Evolutionary conservation across 2,797 vertebrate species (phyloP), one percentile per base, ranked within the genome.

Genomic region (Sebastes diploproa): DNA sequence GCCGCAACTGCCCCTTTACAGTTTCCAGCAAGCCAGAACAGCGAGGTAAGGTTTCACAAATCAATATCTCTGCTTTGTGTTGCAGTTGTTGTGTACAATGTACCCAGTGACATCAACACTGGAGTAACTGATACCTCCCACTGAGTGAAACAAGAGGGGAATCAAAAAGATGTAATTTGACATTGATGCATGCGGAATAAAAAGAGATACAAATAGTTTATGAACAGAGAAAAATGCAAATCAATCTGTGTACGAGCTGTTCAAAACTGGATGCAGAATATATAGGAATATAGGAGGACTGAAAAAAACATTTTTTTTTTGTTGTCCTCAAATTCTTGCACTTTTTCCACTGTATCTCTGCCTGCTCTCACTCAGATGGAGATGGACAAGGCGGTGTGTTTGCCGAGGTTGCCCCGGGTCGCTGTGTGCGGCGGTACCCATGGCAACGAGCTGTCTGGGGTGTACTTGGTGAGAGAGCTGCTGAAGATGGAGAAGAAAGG

Each of bases 361-460:
- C n/a, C 61, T 65, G 18, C 62, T 34, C 29, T 66, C 76, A 78
- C 88, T 72, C 74, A 81, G 87, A 93, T 90, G 87, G 92, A 95
- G 64, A 80, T 62, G 20, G 86, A 89, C 55, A 65, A 91, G 66
- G 71, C 63, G 68, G 86, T 92, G 81, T 54, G 27, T 77, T 74
- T 92, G 66, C 92, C 94, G 2, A 85, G 92, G 70, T 59, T 98
- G 90, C 82, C 78, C 78, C 93, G 91, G 1, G 94, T 97, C 4
- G 96, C 96, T 0, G 92, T 98, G 78, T 95, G 95, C 0, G 97
- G 96, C 0, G 97, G 97, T 54, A 97, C 96, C 59, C 97, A 98
- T 11, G 97, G 97, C 72, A 96, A 97, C 4, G 97, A 98, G 92
- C 92, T 98, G 83, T 94, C 96, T 0, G 97, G 97, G 1, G 85